phyloP scores from a whole-genome alignment of 2,797 vertebrate genomes.

The Kryptolebias ocellatus region DNA sequence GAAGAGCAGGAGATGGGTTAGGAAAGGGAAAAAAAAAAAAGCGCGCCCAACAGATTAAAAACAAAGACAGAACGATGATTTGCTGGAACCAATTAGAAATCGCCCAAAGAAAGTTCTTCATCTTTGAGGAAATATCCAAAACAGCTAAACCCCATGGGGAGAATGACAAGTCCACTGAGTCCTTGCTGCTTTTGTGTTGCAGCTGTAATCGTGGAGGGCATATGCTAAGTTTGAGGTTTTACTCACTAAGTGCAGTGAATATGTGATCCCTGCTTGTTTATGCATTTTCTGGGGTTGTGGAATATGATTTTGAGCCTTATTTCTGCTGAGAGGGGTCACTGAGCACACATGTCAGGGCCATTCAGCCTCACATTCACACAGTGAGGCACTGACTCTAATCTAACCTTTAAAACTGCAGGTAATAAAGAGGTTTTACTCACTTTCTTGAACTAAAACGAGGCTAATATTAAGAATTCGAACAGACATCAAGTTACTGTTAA shows the following conservation, averaged over 20 bases:
- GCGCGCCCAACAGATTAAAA: slow-evolving; percentile 51
- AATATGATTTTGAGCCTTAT: slow-evolving; percentile 61
- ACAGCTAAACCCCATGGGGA: slow-evolving; percentile 51
- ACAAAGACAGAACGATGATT: slow-evolving; percentile 52
- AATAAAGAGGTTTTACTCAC: background rate
- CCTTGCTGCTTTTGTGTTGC: slow-evolving; percentile 36
- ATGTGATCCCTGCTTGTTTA: slow-evolving; percentile 11
- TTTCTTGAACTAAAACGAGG: background rate
- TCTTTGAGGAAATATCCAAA: slow-evolving; percentile 69
- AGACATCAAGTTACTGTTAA: background rate
- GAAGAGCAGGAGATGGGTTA: slow-evolving; percentile 23
- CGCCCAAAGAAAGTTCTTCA: slow-evolving; percentile 66
- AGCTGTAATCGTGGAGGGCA: slow-evolving; percentile 47
- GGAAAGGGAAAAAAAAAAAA: slow-evolving; percentile 51
- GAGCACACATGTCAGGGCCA: slow-evolving; percentile 56
- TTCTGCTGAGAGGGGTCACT: slow-evolving; percentile 49
- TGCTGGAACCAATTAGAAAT: slow-evolving; percentile 81
- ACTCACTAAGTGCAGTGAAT: slow-evolving; percentile 18
- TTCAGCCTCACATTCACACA: slow-evolving; percentile 47
- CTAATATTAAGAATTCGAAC: background rate
- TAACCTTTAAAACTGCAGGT: background rate
- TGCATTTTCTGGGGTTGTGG: slow-evolving; percentile 29
- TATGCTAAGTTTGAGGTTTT: slow-evolving; percentile 58
- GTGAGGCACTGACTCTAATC: slow-evolving; percentile 2
- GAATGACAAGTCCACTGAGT: slow-evolving; percentile 49